phyloP scores from a whole-genome alignment of 2,888 invertebrate genomes.

The Tuberolachnus salignus region DNA sequence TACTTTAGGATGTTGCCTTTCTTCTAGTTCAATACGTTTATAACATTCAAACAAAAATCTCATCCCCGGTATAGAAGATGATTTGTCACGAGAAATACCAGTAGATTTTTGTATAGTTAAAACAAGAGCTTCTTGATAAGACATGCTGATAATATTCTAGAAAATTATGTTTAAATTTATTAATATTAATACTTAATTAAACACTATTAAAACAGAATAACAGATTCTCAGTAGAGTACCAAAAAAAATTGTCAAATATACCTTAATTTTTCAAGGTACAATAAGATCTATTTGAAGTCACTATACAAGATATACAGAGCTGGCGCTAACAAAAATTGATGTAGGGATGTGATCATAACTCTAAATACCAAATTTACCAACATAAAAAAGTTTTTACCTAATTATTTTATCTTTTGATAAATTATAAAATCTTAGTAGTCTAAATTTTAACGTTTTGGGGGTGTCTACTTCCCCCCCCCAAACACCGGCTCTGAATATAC shows the following conservation, averaged over 20 bases:
- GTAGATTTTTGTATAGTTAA: background rate
- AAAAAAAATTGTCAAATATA: background rate
- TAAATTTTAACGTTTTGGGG: too few relatives aligned
- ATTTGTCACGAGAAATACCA: too few relatives aligned
- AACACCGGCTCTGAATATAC: too few relatives aligned
- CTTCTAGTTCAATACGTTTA: slow-evolving; percentile 74
- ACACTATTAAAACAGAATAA: too few relatives aligned
- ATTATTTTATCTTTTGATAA: background rate
- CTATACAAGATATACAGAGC: too few relatives aligned
- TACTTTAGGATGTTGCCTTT: slow-evolving; percentile 76
- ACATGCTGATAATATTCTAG: slow-evolving; percentile 32
- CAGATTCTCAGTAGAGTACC: too few relatives aligned
- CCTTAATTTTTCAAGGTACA: background rate
- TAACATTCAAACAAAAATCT: slow-evolving; percentile 67
- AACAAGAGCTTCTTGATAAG: slow-evolving; percentile 22
- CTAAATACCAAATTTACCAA: too few relatives aligned
- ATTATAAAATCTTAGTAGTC: background rate
- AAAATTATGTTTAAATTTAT: background rate
- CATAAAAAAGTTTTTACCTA: too few relatives aligned
- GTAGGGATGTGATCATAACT: background rate
- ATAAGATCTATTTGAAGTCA: background rate
- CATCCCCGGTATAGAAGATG: background rate
- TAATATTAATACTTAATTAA: background rate
- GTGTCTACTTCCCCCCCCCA: too few relatives aligned
- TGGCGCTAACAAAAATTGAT: too few relatives aligned